Percentiles rank a stretch among this genome's conserved stretches.
These are phyloP conservation scores for Vireo griseus DNA, from an alignment of 2,797 vertebrate genomes.

Conservation along the genomic window DNA sequence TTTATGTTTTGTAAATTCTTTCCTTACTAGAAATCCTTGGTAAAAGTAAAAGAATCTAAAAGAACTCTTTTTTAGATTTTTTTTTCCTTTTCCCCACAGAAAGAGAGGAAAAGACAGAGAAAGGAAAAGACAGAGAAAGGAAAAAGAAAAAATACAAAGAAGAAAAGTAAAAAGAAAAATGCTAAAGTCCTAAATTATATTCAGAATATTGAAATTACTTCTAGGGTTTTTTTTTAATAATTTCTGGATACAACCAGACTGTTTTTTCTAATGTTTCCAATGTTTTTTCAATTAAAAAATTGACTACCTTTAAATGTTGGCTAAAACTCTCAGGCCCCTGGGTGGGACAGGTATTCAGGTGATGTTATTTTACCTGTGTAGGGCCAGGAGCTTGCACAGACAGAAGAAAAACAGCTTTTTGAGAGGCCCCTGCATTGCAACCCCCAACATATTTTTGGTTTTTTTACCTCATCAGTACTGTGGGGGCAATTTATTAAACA, in stretches of 20 bases:
- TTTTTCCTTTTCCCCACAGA: no score
- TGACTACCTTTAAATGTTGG: neutral
- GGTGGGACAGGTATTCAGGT: neutral
- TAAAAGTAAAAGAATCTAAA: neutral
- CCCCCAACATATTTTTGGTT: fast-evolving
- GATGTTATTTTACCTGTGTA: neutral
- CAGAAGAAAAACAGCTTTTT: neutral
- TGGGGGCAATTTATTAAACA: neutral
- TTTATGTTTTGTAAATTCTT: neutral
- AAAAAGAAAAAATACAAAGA: neutral
- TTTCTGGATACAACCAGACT: neutral
- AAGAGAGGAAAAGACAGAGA: fast-evolving
- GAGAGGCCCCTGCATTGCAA: neutral
- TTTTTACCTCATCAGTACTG: neutral
- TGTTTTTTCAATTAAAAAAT: neutral
- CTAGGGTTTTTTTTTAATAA: neutral
- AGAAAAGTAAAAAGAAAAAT: neutral
- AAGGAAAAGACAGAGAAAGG: neutral
- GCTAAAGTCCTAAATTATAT: fast-evolving
- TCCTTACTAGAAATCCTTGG: neutral
- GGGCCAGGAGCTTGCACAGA: neutral
- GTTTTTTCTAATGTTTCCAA: neutral
- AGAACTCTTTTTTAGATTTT: neutral
- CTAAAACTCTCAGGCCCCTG: neutral
- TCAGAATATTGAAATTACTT: neutral